Base-by-base conservation (phyloP, 2,113 vertebrate genomes). In the Arenaria interpres region DNA sequence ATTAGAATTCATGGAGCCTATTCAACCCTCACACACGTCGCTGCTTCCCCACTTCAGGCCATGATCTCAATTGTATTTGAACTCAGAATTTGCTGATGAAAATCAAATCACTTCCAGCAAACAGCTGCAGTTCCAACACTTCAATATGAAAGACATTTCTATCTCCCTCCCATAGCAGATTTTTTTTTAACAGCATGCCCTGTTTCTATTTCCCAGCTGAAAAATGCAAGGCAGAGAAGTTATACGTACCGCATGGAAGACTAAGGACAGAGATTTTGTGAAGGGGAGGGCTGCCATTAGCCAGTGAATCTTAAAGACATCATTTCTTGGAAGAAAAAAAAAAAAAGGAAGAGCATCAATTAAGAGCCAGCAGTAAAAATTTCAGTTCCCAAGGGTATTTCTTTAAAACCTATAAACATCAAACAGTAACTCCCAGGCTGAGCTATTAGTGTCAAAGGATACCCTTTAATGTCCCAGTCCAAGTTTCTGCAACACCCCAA, bases 221-320 rank as follows among this genome's bases (percentile, higher is more conserved):
- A 33, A 14, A 43, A 3, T 8, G 43, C 13, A 7, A 74, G 39
- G 39, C 23, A 88, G 33, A 57, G 32, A 50, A 1, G 1, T 7
- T 1, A 46, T 69, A 98, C 99, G 2, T 97, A 99, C 99, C 14
- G 98, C 98, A 2, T 99, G 98, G 96, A 99, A 99, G 94, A 99
- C 98, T 75, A 99, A 90, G 4, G 99, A 99, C 8, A 99, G 97
- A 2, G 98, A 99, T 77, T 99, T 99, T 78, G 98, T 99, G 94
- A 99, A 99, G n/a, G 99, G 99, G 35, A 99, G 98, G 41, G 98
- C 98, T 7, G 98, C 98, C 99, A 99, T 99, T 53, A 99, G 94
- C 99, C 99, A 99, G 95, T 99, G 99, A 97, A 99, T 99, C 96
- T 99, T 99, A 92, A 99, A 99, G 1, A 98, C 98, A 37, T 99